Evolutionary conservation across 2,797 vertebrate genomes (phyloP), one percentile per base, ranked within the genome.

Genomic region (Ibycter americanus): DNA sequence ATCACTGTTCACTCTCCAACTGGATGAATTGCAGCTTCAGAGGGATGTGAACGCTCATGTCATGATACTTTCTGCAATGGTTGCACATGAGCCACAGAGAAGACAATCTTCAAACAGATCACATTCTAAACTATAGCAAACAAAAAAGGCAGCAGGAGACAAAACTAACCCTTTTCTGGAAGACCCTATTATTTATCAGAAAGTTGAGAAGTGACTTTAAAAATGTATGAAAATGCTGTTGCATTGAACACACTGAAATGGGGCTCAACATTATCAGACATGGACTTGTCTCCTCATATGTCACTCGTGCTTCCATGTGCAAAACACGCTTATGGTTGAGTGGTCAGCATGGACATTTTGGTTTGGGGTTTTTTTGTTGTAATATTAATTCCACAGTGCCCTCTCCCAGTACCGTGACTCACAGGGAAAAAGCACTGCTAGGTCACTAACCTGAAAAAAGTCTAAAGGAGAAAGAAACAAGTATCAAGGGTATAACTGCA

Each of bases 381-480:
- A 90, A 66, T 55, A 46, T 21, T 34, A 65, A 65, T 38, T 66
- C 31, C 6, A 62, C 0, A 0, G 32, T 51, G 23, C n/a, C 38
- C 61, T 66, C 32, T 63, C 73, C 73, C 65, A 51, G n/a, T 51
- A 26, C 56, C 19, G n/a, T 51, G 63, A 63, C 15, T 52, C 18
- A 32, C 0, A 0, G 2, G 7, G 9, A 34, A 19, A 47, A 84
- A 66, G 18, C 29, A 62, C 23, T 12, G 12, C 19, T 54, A 40
- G 73, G 59, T 44, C 62, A 32, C 22, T 36, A 67, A 46, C 11
- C 16, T 13, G 19, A 42, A 56, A 46, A 76, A 77, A 29, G 15
- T 9, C 32, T 56, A 59, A 58, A 86, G 40, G 42, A 73, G 51
- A 56, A 8, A 68, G 20, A 79, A 47, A 62, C 9, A 59, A 82